phyloP scores from a whole-genome alignment of 1,140 invertebrate genomes.

The Eriocheir sinensis region DNA sequence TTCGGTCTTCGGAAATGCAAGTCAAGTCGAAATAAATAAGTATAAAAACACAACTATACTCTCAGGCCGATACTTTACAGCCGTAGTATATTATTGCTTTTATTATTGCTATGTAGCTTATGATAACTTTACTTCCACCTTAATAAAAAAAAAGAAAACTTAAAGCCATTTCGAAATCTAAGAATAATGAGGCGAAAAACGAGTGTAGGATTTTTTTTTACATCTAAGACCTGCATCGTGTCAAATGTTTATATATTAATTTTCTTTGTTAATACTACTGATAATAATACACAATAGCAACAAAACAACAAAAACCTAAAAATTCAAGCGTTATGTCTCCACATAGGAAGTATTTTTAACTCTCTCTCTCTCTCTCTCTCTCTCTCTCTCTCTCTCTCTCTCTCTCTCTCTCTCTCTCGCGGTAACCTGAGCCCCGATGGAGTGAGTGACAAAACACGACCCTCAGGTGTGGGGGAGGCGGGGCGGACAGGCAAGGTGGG shows the following conservation, averaged over 20 bases:
- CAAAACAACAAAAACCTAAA: too few relatives aligned
- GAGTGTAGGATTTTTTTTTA: not conserved
- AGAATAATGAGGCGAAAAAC: not conserved
- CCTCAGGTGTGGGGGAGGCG: not conserved
- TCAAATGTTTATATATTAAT: not conserved
- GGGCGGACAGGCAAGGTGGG: not conserved
- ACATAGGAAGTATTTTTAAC: too few relatives aligned
- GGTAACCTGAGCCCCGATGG: not conserved
- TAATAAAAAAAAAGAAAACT: too few relatives aligned
- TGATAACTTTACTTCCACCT: constrained; percentile 7
- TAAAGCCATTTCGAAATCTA: not conserved
- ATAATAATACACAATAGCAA: too few relatives aligned
- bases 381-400: constrained; percentile 40
- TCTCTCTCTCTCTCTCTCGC: constrained; percentile 16
- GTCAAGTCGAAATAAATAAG: too few relatives aligned
- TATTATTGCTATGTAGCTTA: not conserved
- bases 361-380: constrained; percentile 46
- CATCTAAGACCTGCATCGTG: not conserved
- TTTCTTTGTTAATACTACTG: too few relatives aligned
- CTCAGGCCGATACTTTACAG: too few relatives aligned
- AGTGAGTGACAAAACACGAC: not conserved
- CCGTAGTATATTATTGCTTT: too few relatives aligned
- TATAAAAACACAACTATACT: too few relatives aligned
- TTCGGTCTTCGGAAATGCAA: too few relatives aligned
- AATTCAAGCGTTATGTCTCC: too few relatives aligned